These are phyloP conservation scores for Cherax quadricarinatus DNA, from an alignment of 1,140 invertebrate species.

Conservation along the genomic window DNA sequence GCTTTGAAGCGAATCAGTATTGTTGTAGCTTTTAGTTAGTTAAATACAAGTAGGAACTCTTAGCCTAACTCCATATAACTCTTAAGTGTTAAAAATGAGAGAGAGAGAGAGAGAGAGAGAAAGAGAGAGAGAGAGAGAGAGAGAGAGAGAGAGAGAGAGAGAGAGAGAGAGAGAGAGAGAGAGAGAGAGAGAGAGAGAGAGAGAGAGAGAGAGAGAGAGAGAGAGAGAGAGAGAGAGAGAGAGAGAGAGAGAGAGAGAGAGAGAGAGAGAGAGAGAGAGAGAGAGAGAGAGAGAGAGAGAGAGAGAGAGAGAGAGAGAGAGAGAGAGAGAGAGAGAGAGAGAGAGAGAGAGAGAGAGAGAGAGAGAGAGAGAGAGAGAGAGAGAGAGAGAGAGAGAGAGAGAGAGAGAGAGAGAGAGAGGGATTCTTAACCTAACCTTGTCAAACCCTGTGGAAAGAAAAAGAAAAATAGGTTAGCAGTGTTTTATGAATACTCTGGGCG, in stretches of 20 bases:
- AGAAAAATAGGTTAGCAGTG: too few relatives aligned
- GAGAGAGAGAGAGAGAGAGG: neutral
- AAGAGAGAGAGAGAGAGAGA: too few relatives aligned
- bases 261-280: constrained; percentile 10
- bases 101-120: too few relatives aligned
- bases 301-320: constrained; percentile 33
- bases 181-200: neutral
- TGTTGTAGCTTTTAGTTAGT: too few relatives aligned
- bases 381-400: neutral
- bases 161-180: neutral
- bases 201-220: neutral
- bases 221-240: constrained; percentile 31
- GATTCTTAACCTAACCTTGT: too few relatives aligned
- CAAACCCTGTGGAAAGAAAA: too few relatives aligned
- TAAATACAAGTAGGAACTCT: neutral
- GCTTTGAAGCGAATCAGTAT: too few relatives aligned
- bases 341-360: constrained; percentile 19
- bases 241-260: constrained; percentile 32
- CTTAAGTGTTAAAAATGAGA: too few relatives aligned
- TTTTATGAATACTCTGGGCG: too few relatives aligned
- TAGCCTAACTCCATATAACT: too few relatives aligned
- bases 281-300: constrained; percentile 5
- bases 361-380: constrained; percentile 44
- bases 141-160: neutral
- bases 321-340: constrained; percentile 16